Percentiles rank a stretch among this genome's conserved stretches.
phyloP scores from a whole-genome alignment of 2,113 vertebrate genomes.

The Nycticebus coucang region DNA sequence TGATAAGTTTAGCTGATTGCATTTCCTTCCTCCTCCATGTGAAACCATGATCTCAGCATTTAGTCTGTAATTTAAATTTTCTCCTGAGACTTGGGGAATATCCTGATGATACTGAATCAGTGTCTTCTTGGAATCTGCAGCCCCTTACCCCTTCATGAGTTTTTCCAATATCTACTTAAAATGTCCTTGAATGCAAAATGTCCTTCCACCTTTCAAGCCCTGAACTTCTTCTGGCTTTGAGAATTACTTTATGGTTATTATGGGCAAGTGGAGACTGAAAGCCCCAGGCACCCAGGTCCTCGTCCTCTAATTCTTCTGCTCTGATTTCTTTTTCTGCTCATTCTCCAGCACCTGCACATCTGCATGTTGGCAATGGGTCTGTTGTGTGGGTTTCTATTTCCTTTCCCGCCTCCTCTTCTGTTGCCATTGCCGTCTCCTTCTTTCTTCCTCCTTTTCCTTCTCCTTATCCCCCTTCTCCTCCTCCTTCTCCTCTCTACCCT shows the following conservation, averaged over 20 bases:
- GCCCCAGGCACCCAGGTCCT: too few species aligned
- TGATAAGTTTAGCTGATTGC: neutral
- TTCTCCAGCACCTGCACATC: neutral
- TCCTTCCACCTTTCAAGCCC: neutral
- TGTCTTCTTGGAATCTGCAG: neutral
- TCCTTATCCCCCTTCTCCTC: accelerated
- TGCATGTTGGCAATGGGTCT: neutral
- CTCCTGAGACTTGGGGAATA: neutral
- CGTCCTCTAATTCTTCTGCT: too few species aligned
- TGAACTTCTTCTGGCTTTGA: neutral
- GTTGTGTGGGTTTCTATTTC: neutral
- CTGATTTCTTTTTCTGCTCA: too few species aligned
- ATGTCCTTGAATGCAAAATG: neutral
- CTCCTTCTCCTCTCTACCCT: too few species aligned
- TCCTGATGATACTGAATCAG: neutral
- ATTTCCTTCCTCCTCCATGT: neutral
- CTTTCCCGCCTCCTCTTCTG: neutral
- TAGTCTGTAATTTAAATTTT: neutral
- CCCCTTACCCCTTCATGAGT: neutral
- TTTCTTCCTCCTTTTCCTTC: neutral
- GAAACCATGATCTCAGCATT: neutral
- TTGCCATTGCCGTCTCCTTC: too few species aligned
- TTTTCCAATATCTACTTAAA: neutral
- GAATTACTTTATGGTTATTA: neutral
- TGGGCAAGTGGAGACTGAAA: neutral